phyloP scores from a whole-genome alignment of 2,797 vertebrate species.

The Gouania willdenowi region DNA sequence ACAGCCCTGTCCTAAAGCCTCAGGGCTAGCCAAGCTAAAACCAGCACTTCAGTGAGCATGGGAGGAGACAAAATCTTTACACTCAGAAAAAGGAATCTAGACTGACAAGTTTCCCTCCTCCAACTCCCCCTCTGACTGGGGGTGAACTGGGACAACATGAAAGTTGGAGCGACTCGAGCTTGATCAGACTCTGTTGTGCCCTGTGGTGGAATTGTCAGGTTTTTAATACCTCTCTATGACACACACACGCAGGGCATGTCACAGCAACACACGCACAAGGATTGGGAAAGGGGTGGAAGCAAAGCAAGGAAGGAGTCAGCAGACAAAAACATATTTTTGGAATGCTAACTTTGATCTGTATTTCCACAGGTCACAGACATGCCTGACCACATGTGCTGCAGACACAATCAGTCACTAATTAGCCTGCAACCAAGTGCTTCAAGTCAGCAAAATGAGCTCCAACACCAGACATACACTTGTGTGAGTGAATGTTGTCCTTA shows the following conservation, averaged over 20 bases:
- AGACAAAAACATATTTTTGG: conserved; percentile 60
- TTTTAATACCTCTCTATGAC: conserved; percentile 48
- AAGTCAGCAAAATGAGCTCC: too few species aligned
- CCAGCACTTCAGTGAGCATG: conserved; percentile 27
- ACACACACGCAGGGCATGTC: conserved; percentile 9
- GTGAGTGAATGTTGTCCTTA: too few species aligned
- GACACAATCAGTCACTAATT: conserved; percentile 63
- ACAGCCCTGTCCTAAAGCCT: conserved; percentile 29
- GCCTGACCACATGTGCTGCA: conserved; percentile 13
- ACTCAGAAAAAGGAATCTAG: conserved; percentile 25
- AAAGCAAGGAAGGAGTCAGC: conserved; percentile 33
- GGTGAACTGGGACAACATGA: conserved; percentile 16
- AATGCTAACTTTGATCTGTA: conserved; percentile 66
- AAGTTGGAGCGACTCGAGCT: conserved; percentile 10
- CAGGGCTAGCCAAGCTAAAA: conserved; percentile 38
- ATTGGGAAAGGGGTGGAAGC: conserved; percentile 15
- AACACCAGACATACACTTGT: too few species aligned
- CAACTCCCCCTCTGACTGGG: conserved; percentile 1
- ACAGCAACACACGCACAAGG: not conserved
- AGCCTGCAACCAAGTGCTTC: conserved; percentile 56
- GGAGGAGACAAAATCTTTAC: conserved; percentile 28
- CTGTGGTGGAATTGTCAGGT: conserved; percentile 43
- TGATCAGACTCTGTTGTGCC: conserved; percentile 26
- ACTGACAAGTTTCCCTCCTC: conserved; percentile 26
- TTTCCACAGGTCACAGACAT: conserved; percentile 31